These are phyloP conservation scores for Electrophaes corylata DNA, from an alignment of 2,888 invertebrate genomes.

Conservation along the genomic window DNA sequence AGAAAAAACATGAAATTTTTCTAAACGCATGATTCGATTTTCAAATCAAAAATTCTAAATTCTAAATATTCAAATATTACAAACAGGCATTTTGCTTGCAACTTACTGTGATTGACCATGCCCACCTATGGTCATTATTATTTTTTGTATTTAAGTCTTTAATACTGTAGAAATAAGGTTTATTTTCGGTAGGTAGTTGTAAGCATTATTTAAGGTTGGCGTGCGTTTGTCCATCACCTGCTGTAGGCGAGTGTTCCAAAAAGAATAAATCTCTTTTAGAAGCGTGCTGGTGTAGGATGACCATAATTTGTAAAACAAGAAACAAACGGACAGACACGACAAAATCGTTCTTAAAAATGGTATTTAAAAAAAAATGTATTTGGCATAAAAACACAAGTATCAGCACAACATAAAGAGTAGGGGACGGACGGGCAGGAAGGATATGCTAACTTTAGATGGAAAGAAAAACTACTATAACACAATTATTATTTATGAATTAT, in stretches of 20 bases:
- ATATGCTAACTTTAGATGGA: too few species aligned
- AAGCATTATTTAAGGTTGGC: slow-evolving; percentile 44
- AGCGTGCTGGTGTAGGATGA: slow-evolving; percentile 51
- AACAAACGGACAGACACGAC: neutral
- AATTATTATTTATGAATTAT: too few species aligned
- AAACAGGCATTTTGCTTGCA: slow-evolving; percentile 10
- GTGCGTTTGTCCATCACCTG: slow-evolving; percentile 63
- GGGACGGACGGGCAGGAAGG: too few species aligned
- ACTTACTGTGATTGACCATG: slow-evolving; percentile 13
- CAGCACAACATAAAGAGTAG: too few species aligned
- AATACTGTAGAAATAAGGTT: neutral
- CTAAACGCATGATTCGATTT: too few species aligned
- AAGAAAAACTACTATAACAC: too few species aligned
- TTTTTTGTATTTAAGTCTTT: neutral
- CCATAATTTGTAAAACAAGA: slow-evolving; percentile 21
- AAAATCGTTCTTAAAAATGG: neutral
- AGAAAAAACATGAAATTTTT: too few species aligned
- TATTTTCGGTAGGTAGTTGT: slow-evolving; percentile 42
- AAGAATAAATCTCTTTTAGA: slow-evolving; percentile 57
- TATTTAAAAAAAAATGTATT: too few species aligned
- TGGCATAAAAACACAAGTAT: too few species aligned
- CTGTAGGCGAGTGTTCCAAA: slow-evolving; percentile 61
- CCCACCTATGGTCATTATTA: too few species aligned
- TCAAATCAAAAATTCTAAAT: neutral
- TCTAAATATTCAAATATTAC: neutral